phyloP scores from a whole-genome alignment of 2,797 vertebrate species.

The Urosaurus nigricauda region DNA sequence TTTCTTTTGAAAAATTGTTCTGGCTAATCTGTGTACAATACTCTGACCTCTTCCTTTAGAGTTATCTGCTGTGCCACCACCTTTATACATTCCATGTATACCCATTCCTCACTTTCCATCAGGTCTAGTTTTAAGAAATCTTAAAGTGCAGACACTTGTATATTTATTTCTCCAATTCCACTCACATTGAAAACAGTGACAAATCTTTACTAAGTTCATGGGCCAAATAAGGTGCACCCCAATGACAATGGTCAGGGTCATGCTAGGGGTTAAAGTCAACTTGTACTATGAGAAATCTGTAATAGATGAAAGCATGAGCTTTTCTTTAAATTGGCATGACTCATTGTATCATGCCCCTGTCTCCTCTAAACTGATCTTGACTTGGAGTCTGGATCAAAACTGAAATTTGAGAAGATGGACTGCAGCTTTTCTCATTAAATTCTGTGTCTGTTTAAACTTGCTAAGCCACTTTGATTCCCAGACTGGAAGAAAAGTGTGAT shows the following conservation, averaged over 20 bases:
- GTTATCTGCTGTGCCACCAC: not conserved
- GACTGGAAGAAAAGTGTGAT: too few relatives aligned
- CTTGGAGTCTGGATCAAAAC: too few relatives aligned
- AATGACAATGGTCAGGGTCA: not conserved
- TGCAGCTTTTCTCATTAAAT: too few relatives aligned
- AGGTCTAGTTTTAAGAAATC: not conserved
- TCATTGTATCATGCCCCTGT: too few relatives aligned
- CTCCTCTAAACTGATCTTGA: too few relatives aligned
- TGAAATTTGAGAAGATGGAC: too few relatives aligned
- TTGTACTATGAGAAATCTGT: too few relatives aligned
- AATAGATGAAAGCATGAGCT: too few relatives aligned
- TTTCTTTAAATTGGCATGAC: too few relatives aligned
- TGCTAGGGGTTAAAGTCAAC: too few relatives aligned
- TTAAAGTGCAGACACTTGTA: not conserved
- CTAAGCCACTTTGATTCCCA: too few relatives aligned
- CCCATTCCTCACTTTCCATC: constrained; percentile 2
- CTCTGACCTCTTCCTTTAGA: not conserved
- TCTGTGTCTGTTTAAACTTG: too few relatives aligned
- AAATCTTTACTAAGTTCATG: constrained; percentile 27
- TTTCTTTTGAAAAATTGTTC: constrained; percentile 48
- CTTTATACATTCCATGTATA: not conserved
- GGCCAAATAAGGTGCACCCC: not conserved
- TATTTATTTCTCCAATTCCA: not conserved
- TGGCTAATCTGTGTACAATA: constrained; percentile 20
- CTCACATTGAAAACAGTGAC: not conserved